Evolutionary conservation across 2,113 vertebrate genomes (phyloP).

Genomic region (Thamnophis sirtalis): DNA sequence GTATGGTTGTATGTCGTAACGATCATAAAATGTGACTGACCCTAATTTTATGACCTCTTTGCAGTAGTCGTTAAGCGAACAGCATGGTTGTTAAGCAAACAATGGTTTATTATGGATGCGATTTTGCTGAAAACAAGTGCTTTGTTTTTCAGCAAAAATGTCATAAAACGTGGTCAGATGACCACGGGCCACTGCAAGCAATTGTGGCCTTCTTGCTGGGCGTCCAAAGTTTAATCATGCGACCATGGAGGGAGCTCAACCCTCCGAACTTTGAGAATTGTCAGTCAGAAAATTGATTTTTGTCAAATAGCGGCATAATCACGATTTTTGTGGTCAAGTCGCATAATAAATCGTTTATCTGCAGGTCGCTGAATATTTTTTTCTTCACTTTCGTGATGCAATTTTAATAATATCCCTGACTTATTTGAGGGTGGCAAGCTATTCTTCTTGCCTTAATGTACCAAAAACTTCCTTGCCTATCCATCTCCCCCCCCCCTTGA

Average conservation of each 20-base stretch:
- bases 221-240: neutral
- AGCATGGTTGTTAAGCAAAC: neutral
- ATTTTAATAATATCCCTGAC: neutral
- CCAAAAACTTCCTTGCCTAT: neutral
- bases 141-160: neutral
- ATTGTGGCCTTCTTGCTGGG: neutral
- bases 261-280: neutral
- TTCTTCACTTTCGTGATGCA: constrained; percentile 33
- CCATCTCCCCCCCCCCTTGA: constrained; percentile 18
- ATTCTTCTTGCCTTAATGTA: constrained; percentile 26
- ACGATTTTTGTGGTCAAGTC: neutral
- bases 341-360: neutral
- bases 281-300: neutral
- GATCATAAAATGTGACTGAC: neutral
- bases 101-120: neutral
- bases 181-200: neutral
- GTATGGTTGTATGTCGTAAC: neutral
- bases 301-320: neutral
- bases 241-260: neutral
- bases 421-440: neutral
- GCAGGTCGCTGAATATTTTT: constrained; percentile 21
- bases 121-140: neutral
- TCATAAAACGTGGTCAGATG: neutral
- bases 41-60: neutral
- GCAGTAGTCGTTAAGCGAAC: neutral